Evolutionary conservation across 2,888 invertebrate species (phyloP), one percentile per base, ranked within the genome.

Genomic region (Celastrina argiolus): DNA sequence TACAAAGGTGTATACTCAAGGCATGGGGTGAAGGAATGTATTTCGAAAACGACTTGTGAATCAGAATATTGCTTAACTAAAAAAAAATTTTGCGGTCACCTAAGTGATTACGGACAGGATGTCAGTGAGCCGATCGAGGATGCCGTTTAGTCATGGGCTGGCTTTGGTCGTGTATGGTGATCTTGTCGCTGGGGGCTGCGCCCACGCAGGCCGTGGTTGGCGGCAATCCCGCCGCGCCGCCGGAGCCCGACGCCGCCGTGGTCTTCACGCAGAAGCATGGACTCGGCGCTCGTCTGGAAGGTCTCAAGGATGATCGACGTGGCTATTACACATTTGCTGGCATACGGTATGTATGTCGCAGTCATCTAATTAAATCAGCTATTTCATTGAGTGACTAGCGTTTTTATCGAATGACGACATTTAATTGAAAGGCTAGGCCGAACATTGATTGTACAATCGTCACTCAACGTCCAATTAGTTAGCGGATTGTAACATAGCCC

Each of bases 301-400:
- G 96, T 16, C 81, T 90, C 67, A 92, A 93, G 72, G 93, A 95
- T 77, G 83, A 88, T 8, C 83, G 82, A 2, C 91, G 91, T 3
- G 93, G 93, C 71, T 93, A 94, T 77, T 95, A 95, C 72, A 93
- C 93, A 28, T 96, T 96, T 76, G 91, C 93, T 68, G 96, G 96
- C 2, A 92, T 97, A 70, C 92, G 95, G 81, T 96, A 65, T 31
- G 34, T 64, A 58, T 2, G 26, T 14, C n/a, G n/a, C n/a, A n/a
- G n/a, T n/a, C n/a, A n/a, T n/a, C n/a, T n/a, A n/a, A n/a, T n/a
- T n/a, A n/a, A n/a, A n/a, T n/a, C n/a, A n/a, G n/a, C n/a, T n/a
- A n/a, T n/a, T n/a, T n/a, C n/a, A n/a, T n/a, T n/a, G n/a, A n/a
- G n/a, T n/a, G n/a, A n/a, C n/a, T n/a, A n/a, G n/a, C n/a, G n/a